Evolutionary conservation across 1,140 invertebrate genomes (phyloP), one percentile per base, ranked within the genome.

Genomic region (Plectrocnemia conspersa): DNA sequence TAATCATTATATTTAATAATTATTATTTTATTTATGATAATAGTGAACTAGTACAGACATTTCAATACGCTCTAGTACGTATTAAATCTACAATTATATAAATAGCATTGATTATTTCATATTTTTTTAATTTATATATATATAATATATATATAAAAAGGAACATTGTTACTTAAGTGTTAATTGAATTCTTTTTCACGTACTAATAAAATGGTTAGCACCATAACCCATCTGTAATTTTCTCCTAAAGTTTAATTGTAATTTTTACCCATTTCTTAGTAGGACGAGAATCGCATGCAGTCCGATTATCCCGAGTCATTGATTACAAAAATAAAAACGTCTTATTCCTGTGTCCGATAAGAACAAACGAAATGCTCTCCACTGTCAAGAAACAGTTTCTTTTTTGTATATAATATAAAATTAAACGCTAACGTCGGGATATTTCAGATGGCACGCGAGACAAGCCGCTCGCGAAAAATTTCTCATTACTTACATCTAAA

Each of bases 221-320:
- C 59, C 59, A 61, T 55, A 46, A 61, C 59, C 46, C 55, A 32
- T 61, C 59, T 61, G 55, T 47, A 58, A 61, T 61, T 58, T 55
- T 61, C 59, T 56, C 56, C 52, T 58, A 61, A 61, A 58, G 40
- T 61, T 61, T 61, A 61, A 61, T 61, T 61, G 59, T 61, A 52
- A 58, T 61, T 58, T 58, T 61, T 61, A 61, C 59, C 59, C 59
- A 61, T 61, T 61, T 61, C 33, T 61, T 61, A 61, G 59, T 61
- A 61, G 54, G 59, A 42, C 48, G 29, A 36, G 33, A 38, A 38
- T 36, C 45, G 24, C 21, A 40, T 23, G 33, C 35, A 38, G 32
- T 15, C 38, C 38, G 25, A 13, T 21, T 33, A 21, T 19, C 4
- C 15, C n/a, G n/a, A n/a, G n/a, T n/a, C n/a, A n/a, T n/a, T n/a